phyloP scores from a whole-genome alignment of 2,113 vertebrate genomes.

The Arizona elegans region DNA sequence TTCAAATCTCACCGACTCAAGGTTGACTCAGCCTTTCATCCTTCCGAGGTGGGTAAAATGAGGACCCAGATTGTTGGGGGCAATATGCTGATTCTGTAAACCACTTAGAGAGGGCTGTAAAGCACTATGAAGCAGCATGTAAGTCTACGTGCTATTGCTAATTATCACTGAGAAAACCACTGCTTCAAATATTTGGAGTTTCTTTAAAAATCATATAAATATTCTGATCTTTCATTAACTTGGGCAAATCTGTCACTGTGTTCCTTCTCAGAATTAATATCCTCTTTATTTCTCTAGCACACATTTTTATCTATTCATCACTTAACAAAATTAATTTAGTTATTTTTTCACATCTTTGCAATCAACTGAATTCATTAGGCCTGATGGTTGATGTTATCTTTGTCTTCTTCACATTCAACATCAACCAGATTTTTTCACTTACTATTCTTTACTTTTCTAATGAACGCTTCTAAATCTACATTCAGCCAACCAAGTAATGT shows the following conservation, averaged over 20 bases:
- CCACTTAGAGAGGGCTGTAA: too few relatives aligned
- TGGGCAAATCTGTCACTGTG: background rate
- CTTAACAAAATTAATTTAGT: background rate
- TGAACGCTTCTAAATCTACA: background rate
- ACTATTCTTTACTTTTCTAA: background rate
- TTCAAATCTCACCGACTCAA: too few relatives aligned
- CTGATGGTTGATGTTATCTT: background rate
- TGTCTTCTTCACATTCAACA: background rate
- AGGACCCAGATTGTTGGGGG: too few relatives aligned
- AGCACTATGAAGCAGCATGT: too few relatives aligned
- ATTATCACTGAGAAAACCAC: background rate
- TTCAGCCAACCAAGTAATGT: background rate
- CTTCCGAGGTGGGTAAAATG: too few relatives aligned
- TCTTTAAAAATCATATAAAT: background rate
- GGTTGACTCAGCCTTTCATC: too few relatives aligned
- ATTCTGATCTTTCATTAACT: background rate
- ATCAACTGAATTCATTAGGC: background rate
- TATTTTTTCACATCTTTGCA: background rate
- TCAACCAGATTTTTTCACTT: background rate
- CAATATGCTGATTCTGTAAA: too few relatives aligned
- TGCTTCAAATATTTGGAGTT: background rate
- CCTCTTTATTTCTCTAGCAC: background rate
- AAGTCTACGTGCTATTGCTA: background rate
- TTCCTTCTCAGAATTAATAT: background rate
- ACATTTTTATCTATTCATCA: background rate